Evolutionary conservation across 2,113 vertebrate species (phyloP), one percentile per base, ranked within the genome.

Genomic region (Vidua chalybeata): DNA sequence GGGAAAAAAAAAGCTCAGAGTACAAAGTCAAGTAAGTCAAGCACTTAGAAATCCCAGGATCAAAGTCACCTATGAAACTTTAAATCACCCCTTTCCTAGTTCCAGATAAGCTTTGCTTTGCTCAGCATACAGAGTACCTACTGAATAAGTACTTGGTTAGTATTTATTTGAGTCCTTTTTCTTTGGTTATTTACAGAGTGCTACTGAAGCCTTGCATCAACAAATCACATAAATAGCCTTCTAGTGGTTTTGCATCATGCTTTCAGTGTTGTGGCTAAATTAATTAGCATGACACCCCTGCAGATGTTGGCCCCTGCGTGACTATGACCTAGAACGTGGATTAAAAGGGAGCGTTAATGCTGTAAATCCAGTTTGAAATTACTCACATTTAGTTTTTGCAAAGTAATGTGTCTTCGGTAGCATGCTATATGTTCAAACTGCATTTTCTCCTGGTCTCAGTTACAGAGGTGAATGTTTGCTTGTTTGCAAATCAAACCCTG

Each of bases 21-120:
- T 48, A n/a, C 37, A 89, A 95, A 89, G 81, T 93, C 83, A 91
- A 64, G 35, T 27, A 45, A 83, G 72, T 88, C 64, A 87, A 89
- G 35, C 48, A 46, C 28, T 94, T 87, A 49, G 17, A 85, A 94
- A 31, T 73, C 31, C 37, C 49, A 73, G 58, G 52, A 85, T 66
- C 75, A 90, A 94, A 87, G 94, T 92, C 63, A 86, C 33, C 26
- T 43, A 6, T 30, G 54, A 69, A 92, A 89, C 68, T 88, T 92
- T 63, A 74, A 84, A 79, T 79, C 21, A 45, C 28, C 24, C 6
- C 8, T 74, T 82, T 43, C 48, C 51, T 35, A 7, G 4, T 35
- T 93, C 59, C 59, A 59, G 48, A 22, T 67, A 56, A 74, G 35
- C 46, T 84, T 88, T 87, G 33, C 71, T 92, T 90, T 77, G 46